A percentile compares a stretch with the other conserved stretches of the same genome.
These are phyloP conservation scores for Patella vulgata DNA, from an alignment of 1,140 invertebrate genomes.

Conservation along the genomic window DNA sequence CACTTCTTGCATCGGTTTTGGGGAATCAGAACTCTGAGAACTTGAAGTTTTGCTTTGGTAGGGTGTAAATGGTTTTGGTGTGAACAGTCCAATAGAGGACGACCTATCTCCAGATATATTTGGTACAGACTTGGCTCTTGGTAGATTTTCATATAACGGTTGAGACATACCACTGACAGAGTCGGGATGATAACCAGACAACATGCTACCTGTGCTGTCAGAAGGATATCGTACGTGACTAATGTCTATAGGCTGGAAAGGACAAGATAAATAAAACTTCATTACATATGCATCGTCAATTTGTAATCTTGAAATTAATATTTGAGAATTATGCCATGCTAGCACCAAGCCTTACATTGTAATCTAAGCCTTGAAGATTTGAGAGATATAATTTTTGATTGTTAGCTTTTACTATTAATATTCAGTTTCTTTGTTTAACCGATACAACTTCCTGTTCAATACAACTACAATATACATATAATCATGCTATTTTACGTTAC, in stretches of 20 bases:
- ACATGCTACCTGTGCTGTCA: constrained; percentile 1
- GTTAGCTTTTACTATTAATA: too few species aligned
- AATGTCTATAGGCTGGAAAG: constrained; percentile 19
- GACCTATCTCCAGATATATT: constrained; percentile 16
- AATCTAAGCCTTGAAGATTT: too few species aligned
- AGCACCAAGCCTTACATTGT: too few species aligned
- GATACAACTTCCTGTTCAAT: too few species aligned
- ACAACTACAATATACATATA: too few species aligned
- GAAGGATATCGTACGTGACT: constrained; percentile 34
- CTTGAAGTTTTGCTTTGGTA: constrained; percentile 35
- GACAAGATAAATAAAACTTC: neutral
- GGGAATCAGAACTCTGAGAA: constrained; percentile 39
- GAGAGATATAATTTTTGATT: too few species aligned
- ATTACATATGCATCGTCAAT: too few species aligned
- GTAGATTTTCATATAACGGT: constrained; percentile 50
- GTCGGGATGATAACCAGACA: constrained; percentile 4
- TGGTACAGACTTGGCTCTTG: constrained; percentile 19
- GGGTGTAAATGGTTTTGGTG: constrained; percentile 49
- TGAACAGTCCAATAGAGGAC: constrained; percentile 35
- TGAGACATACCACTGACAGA: constrained; percentile 10
- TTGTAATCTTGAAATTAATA: too few species aligned
- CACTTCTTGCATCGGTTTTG: constrained; percentile 7
- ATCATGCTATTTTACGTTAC: too few species aligned
- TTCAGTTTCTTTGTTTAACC: too few species aligned
- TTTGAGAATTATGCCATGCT: too few species aligned